Base-by-base conservation (phyloP, 1,140 invertebrate genomes). In the Lysiphlebus fabarum region DNA sequence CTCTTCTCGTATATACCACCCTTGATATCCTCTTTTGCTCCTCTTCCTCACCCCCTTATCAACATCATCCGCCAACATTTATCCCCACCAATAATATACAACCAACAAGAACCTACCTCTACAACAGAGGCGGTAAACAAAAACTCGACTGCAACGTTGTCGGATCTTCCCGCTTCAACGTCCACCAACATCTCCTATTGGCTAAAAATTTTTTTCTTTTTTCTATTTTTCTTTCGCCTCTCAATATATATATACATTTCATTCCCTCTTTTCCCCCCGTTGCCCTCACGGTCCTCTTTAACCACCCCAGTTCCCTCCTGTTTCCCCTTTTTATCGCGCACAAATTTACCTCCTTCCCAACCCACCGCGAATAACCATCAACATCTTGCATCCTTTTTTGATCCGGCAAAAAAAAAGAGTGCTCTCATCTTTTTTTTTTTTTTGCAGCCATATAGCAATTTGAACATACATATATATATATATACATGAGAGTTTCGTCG, bases 101-200 rank as follows among this genome's bases (percentile, higher is more conserved):
- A 17, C 17, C 17, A 17, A 17, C 17, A 17, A 17, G 17, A 17
- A 17, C 49, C 11, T 36, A n/a, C 49, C 36, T 12, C 49, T 38
- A 34, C 36, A 51, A 51, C 53, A 9, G 64, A 67, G 65, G 67
- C 67, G 67, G 68, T 71, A 70, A 72, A 73, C 70, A 73, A 71
- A 72, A 71, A 71, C 69, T 71, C 65, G 42, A 51, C 59, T 65
- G 71, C 71, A 70, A 71, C 70, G 71, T 73, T 73, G 71, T 73
- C 71, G 70, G 71, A 72, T 73, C 70, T 73, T 73, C 65, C 68
- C 68, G 69, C 68, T 68, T 65, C 53, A 51, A 50, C 65, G 64
- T 63, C 65, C 62, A 62, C 67, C 61, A 63, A 66, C 65, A 56
- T 42, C 64, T 65, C 69, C 64, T 64, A 75, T 74, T 75, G 73